A percentile compares a stretch with the other conserved stretches of the same genome.
Evolutionary conservation across 2,113 vertebrate genomes (phyloP).

Genomic region (Myiagra hebetior): DNA sequence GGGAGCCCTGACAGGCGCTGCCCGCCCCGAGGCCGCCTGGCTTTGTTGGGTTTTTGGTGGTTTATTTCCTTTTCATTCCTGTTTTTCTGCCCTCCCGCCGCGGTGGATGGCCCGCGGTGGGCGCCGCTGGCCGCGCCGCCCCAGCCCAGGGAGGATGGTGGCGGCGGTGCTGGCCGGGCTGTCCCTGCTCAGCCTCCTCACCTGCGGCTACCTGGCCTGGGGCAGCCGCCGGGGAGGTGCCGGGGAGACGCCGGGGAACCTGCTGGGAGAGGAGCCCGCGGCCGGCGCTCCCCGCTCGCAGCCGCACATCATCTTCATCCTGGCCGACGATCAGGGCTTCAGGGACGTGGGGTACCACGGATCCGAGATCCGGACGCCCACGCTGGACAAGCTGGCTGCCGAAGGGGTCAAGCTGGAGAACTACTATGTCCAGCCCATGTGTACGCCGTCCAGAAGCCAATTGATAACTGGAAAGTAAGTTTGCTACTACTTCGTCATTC

Average conservation of each 20-base stretch:
- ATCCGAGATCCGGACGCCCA: constrained; percentile 93
- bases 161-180: constrained; percentile 75
- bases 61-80: neutral
- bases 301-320: constrained; percentile 93
- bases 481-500: neutral
- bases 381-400: constrained; percentile 87
- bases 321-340: constrained; percentile 96
- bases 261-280: constrained; percentile 20
- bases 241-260: neutral
- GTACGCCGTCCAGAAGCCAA: constrained; percentile 94
- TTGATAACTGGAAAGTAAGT: constrained; percentile 96
- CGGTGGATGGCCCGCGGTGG: constrained; percentile 55
- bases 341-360: constrained; percentile 96
- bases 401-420: constrained; percentile 97
- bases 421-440: constrained; percentile 98
- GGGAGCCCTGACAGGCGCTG: neutral
- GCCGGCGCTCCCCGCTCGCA: constrained; percentile 52
- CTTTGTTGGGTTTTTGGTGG: neutral
- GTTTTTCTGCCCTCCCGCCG: neutral
- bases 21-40: neutral
- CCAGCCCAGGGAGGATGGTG: constrained; percentile 67
- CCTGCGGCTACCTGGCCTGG: constrained; percentile 80
- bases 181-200: constrained; percentile 76
- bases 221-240: constrained; percentile 53
- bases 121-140: neutral